Base-by-base conservation (phyloP, 2,797 vertebrate species). In the Lacerta bilineata region DNA sequence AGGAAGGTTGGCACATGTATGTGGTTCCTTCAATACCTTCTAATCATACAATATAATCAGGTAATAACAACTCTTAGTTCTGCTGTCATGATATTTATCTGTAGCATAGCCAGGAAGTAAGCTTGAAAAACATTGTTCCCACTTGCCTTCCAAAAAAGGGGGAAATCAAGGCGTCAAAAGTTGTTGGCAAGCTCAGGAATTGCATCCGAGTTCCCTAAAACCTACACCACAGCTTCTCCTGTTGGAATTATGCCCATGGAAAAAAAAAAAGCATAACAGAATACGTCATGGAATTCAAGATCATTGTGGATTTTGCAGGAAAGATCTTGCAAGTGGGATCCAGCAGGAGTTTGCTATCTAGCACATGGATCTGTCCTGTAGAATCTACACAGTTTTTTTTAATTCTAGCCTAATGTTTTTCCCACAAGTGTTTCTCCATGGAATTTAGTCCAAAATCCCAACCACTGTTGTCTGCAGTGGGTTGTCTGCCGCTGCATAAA, bases 71-170 rank as follows among this genome's bases (percentile, higher is more conserved):
- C 71, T 27, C 80, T 80, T 88, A 74, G 61, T 68, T 76, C 75
- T 74, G 39, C n/a, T n/a, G 77, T 80, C 76, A 75, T 82, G 80
- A 82, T 74, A 66, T 80, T 89, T 36, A 84, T 84, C 83, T 85
- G 29, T 55, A 80, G 50, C 50, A 43, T 75, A 69, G 68, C 25
- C 78, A 85, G 71, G 25, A 85, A 89, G 68, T 66, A 41, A 69
- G 20, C 41, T 55, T 68, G 69, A 29, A 81, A 85, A 89, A 68
- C 33, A 80, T 50, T 80, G 39, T 85, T 76, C 69, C 59, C n/a
- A 68, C 61, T 89, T 85, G 69, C 59, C 71, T 27, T 39, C 61
- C 17, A 36, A 89, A 85, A 85, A 46, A 1, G 11, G n/a, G 17
- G n/a, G 55, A 50, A 85, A 80, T 74, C n/a, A 61, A 74, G 78